phyloP scores from a whole-genome alignment of 2,888 invertebrate genomes.

The Parelbella ahira region DNA sequence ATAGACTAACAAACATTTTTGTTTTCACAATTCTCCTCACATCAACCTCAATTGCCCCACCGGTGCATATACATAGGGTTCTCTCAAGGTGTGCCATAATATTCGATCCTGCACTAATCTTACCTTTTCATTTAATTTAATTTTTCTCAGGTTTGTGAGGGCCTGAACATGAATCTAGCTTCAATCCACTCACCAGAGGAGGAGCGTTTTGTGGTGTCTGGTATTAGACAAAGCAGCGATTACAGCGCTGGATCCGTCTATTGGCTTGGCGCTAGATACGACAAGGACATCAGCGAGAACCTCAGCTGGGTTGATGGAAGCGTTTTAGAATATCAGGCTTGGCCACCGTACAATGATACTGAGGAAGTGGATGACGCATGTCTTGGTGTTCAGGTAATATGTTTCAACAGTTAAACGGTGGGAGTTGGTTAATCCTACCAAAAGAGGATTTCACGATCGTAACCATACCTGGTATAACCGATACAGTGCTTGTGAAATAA shows the following conservation, averaged over 20 bases:
- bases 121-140: too few species aligned
- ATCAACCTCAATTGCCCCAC: too few species aligned
- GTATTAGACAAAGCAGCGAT: conserved; percentile 84
- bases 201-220: conserved; percentile 84
- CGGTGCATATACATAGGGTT: too few species aligned
- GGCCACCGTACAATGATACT: conserved; percentile 81
- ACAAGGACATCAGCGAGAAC: conserved; percentile 35
- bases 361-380: conserved; percentile 56
- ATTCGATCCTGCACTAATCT: too few species aligned
- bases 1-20: too few species aligned
- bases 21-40: too few species aligned
- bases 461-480: too few species aligned
- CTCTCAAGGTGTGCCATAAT: too few species aligned
- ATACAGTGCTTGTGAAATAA: too few species aligned
- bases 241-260: conserved; percentile 87
- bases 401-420: too few species aligned
- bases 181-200: conserved; percentile 85
- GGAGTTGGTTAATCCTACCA: too few species aligned
- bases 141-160: conserved; percentile 82
- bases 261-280: conserved; percentile 84
- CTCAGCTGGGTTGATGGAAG: conserved; percentile 85
- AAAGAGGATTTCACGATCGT: too few species aligned
- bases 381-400: conserved; percentile 72
- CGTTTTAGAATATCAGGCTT: conserved; percentile 82
- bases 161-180: conserved; percentile 85